These are phyloP conservation scores for Cheilosia pagana DNA, from an alignment of 2,888 invertebrate species.

Conservation along the genomic window DNA sequence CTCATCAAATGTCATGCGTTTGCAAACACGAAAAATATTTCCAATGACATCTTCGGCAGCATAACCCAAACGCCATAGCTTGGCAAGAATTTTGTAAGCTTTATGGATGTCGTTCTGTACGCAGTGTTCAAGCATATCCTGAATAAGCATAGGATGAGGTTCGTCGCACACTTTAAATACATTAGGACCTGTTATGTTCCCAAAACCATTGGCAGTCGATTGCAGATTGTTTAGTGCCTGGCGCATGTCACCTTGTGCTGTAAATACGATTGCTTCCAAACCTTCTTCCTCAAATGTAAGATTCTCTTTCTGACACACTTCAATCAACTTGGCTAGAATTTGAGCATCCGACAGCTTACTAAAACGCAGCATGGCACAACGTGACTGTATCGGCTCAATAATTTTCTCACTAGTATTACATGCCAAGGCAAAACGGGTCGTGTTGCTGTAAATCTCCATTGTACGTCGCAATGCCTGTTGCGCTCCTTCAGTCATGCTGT, in stretches of 20 bases:
- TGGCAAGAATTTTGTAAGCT: conserved; percentile 94
- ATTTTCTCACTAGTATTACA: conserved; percentile 99
- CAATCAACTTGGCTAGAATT: conserved; percentile 91
- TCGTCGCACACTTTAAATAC: conserved; percentile 99
- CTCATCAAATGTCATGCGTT: conserved; percentile 92
- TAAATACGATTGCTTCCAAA: conserved; percentile 97
- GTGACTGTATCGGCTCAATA: conserved; percentile 99
- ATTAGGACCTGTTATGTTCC: conserved; percentile 94
- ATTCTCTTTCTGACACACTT: conserved; percentile 89
- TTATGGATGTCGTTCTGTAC: conserved; percentile 91
- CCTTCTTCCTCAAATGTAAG: conserved; percentile 95
- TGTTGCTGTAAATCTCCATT: conserved; percentile 99
- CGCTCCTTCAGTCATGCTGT: conserved; percentile 99
- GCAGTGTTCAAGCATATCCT: conserved; percentile 95
- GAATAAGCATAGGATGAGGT: conserved; percentile 97
- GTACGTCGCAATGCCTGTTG: conserved; percentile 98
- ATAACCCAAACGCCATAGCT: conserved; percentile 97
- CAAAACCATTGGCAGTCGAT: conserved; percentile 96
- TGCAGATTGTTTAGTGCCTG: conserved; percentile 99
- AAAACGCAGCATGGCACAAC: conserved; percentile 98
- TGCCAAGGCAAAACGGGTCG: conserved; percentile 98
- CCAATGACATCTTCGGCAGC: conserved; percentile 98
- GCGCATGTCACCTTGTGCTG: conserved; percentile 99
- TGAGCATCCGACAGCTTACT: conserved; percentile 95
- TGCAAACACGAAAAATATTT: conserved; percentile 97